Conservation (phyloP, 2,888 invertebrate species). For the Caenorhabditis panamensis region DNA sequence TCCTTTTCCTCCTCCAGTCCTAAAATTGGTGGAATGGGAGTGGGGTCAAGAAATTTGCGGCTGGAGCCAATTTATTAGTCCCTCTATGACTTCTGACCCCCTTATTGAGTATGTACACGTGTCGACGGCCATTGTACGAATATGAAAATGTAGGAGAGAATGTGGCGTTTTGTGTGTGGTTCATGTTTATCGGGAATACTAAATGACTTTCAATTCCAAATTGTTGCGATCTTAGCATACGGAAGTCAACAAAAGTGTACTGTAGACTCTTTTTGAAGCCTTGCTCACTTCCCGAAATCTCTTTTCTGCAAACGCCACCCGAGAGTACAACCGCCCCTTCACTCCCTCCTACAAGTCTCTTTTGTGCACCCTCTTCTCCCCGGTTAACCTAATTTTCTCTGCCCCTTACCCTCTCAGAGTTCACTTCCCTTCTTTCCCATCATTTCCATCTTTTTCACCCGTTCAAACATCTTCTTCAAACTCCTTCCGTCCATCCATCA, state of each 20-base stretch:
- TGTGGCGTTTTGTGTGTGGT: neutral
- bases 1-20: no score
- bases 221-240: no score
- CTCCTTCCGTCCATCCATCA: neutral
- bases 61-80: neutral
- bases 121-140: no score
- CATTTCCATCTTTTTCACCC: conserved; percentile 10
- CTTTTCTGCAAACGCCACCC: neutral
- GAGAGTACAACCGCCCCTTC: neutral
- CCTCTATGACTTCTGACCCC: no score
- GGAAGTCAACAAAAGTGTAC: no score
- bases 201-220: no score
- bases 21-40: neutral
- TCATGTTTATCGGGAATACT: no score
- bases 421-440: conserved; percentile 27
- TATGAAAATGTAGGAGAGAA: no score
- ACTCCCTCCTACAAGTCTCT: neutral
- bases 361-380: neutral
- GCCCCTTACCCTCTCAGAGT: conserved; percentile 28
- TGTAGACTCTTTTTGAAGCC: no score
- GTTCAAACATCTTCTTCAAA: conserved; percentile 21
- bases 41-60: neutral
- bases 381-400: conserved; percentile 39
- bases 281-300: neutral
- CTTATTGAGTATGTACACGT: neutral